Base-by-base conservation (phyloP, 2,797 vertebrate genomes). In the Anas georgica region DNA sequence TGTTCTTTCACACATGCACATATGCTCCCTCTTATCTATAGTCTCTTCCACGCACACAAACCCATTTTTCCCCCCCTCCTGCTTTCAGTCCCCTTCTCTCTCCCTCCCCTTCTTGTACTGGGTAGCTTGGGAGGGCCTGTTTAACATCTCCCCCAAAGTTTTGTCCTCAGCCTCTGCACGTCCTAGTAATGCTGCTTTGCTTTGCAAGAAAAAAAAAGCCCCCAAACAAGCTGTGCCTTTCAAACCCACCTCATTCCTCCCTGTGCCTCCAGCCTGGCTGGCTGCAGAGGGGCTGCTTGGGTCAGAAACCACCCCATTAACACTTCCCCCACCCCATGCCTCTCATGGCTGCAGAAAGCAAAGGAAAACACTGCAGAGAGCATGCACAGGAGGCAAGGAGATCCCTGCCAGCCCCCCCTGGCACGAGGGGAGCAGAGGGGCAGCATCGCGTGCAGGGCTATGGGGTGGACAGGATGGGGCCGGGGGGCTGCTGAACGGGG, bases 1-100 rank as follows among this genome's bases (percentile, higher is more conserved):
- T 86, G 87, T 74, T 90, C 95, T 94, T 91, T 91, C 93, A 93
- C 96, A 95, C 91, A 92, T 93, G 84, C 82, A 92, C 91, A 93
- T 89, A 88, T 93, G 89, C 46, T 95, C 84, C 43, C 10, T 73
- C 73, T 89, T 89, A 90, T 66, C 84, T 87, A 45, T 9, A 91
- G 69, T 48, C 77, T 7, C 92, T 78, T 83, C 69, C 68, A 72
- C 31, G 45, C 73, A 91, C 55, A 67, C 83, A 73, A 78, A 33
- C 62, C 58, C 10, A 59, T 54, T 8, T 11, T 28, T 29, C 11
- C 23, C 23, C 17, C 46, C 21, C 21, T 4, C 12, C 64, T 75
- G 46, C 74, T 25, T 9, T 33, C 73, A 29, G 7, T 52, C 16
- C 17, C 23, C 2, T 72, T 80, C n/a, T 48, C n/a, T 48, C 63